Evolutionary conservation across 37 sponge, comb jelly and placozoan genomes (phyloP), one percentile per base, ranked within the genome.

Genomic region (Spongilla lacustris): DNA sequence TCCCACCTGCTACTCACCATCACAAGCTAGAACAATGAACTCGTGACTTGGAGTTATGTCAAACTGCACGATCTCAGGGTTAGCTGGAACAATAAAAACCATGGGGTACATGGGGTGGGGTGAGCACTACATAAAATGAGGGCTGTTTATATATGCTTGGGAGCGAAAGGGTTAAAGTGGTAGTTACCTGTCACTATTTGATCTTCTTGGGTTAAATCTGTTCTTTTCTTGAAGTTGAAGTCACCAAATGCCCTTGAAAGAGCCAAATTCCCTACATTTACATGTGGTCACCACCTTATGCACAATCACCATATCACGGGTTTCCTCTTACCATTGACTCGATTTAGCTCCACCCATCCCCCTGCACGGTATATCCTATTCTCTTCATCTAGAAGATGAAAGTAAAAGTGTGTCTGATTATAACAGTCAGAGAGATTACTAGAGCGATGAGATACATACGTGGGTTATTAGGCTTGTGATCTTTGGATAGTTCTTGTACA

Each of bases 171-270:
- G 49, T 70, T 50, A 79, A 35, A 73, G 26, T 2, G 17, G 72
- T 36, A 74, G 50, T 68, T 32, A 96, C 97, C 97, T 66, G 94
- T 93, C 1, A 98, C 88, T 35, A 98, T 91, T 80, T 98, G 98
- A 25, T 91, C 92, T n/a, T 93, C 93, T 11, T 91, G 92, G 21
- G 88, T 31, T 25, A 82, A 72, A 58, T 82, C 76, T 12, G 67
- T 36, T 41, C 84, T 88, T 36, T 72, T n/a, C 86, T 98, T 98
- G 84, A 92, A 98, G 68, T 83, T 87, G 76, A 98, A 95, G 81
- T 98, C 98, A 58, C 96, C 98, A 66, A 98, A 66, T 28, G 98
- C 98, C 36, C 98, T 90, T 48, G 98, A 95, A 70, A 98, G 91
- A 22, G 98, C 96, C 68, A 98, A 79, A 25, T 86, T 91, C 31